These are phyloP conservation scores for Leucophora obtusa DNA, from an alignment of 2,888 invertebrate species.

Conservation along the genomic window DNA sequence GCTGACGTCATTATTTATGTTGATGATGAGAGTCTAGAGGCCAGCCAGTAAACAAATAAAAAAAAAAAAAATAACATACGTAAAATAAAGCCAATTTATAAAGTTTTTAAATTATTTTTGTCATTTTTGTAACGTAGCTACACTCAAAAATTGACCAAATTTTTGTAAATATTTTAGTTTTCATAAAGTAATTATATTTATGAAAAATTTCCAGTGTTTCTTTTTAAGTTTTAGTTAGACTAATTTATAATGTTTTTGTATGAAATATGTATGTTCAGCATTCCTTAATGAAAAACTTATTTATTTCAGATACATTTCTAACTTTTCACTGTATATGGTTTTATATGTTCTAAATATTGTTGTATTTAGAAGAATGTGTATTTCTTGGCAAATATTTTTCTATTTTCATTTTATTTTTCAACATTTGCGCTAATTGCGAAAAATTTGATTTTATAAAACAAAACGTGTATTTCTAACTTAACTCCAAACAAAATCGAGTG, in stretches of 20 bases:
- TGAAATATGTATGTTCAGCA: too few relatives aligned
- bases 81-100: background rate
- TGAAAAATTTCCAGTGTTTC: too few relatives aligned
- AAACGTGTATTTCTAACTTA: background rate
- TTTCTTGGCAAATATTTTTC: background rate
- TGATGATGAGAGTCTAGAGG: slow-evolving; percentile 45
- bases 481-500: background rate
- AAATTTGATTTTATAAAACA: background rate
- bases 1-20: slow-evolving; percentile 59
- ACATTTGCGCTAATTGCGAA: slow-evolving; percentile 16
- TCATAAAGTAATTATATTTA: too few relatives aligned
- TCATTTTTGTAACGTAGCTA: too few relatives aligned
- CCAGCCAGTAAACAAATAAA: slow-evolving; percentile 44
- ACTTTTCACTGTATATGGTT: too few relatives aligned
- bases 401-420: background rate
- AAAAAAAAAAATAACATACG: background rate
- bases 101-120: background rate
- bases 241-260: too few relatives aligned
- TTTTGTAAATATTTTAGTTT: too few relatives aligned
- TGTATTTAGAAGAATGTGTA: too few relatives aligned
- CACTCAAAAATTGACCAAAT: background rate
- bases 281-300: too few relatives aligned
- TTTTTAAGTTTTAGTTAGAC: too few relatives aligned
- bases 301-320: too few relatives aligned
- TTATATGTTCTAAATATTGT: too few relatives aligned